Evolutionary conservation across 1,140 invertebrate species (phyloP).

Genomic region (Drosophila triauraria): DNA sequence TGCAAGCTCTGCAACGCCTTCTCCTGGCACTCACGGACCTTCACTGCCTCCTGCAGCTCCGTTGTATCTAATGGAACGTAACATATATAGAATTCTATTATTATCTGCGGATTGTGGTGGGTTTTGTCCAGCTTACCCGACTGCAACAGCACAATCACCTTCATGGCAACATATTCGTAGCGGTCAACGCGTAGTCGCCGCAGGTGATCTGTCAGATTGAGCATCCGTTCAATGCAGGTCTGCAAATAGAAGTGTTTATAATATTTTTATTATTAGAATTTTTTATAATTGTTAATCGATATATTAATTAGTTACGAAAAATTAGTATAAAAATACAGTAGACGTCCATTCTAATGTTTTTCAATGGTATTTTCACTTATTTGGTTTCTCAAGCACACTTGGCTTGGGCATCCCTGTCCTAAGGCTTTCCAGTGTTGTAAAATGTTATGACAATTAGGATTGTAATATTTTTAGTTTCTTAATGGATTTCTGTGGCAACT

Average conservation of each 20-base stretch:
- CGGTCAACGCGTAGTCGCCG: conserved; percentile 95
- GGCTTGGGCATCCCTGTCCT: background rate
- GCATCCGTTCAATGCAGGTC: conserved; percentile 96
- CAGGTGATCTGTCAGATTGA: conserved; percentile 97
- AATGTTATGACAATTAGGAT: background rate
- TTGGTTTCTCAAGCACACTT: too few species aligned
- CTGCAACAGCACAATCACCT: conserved; percentile 96
- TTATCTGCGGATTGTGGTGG: background rate
- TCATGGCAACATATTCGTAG: conserved; percentile 98
- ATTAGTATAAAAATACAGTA: too few species aligned
- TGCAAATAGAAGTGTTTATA: conserved; percentile 62
- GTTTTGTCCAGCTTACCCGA: conserved; percentile 88
- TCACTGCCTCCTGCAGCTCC: conserved; percentile 95
- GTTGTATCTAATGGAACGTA: conserved; percentile 90
- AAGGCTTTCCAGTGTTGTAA: background rate
- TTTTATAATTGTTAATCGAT: too few species aligned
- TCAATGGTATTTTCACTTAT: too few species aligned
- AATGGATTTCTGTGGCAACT: background rate
- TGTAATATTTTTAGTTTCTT: too few species aligned
- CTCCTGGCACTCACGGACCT: conserved; percentile 96
- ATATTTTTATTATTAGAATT: background rate
- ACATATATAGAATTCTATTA: too few species aligned
- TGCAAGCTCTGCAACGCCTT: conserved; percentile 96
- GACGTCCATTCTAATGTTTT: too few species aligned
- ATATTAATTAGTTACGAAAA: too few species aligned